These are phyloP conservation scores for Notarius lentiginosus DNA, from an alignment of 2,113 vertebrate species.

Conservation along the genomic window DNA sequence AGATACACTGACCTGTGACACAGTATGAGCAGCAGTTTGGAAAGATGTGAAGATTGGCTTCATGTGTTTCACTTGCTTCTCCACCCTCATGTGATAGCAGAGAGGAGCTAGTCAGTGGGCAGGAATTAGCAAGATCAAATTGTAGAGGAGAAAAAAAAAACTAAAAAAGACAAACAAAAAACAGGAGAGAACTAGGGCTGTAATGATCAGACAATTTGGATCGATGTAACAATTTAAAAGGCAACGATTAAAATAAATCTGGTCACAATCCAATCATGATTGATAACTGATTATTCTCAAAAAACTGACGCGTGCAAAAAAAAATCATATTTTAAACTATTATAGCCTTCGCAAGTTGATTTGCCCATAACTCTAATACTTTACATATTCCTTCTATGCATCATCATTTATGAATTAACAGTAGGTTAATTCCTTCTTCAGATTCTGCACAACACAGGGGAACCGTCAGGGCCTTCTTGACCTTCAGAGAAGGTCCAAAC, in stretches of 20 bases:
- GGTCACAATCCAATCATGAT: not conserved
- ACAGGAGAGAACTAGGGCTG: too few species aligned
- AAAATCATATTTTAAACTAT: not conserved
- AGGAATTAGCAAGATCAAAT: too few species aligned
- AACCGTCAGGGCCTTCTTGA: too few species aligned
- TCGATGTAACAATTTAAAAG: not conserved
- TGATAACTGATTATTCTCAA: not conserved
- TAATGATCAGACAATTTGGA: not conserved
- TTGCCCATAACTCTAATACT: not conserved
- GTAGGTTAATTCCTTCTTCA: not conserved
- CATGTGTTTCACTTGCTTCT: too few species aligned
- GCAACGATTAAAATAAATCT: not conserved
- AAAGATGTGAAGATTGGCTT: too few species aligned
- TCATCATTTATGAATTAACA: not conserved
- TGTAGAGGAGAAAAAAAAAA: too few species aligned
- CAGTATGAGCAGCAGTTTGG: too few species aligned
- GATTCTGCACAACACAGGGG: not conserved
- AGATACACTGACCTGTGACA: too few species aligned
- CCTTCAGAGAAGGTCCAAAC: too few species aligned
- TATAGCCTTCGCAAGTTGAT: not conserved
- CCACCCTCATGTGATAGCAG: too few species aligned
- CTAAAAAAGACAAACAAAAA: too few species aligned
- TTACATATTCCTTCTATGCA: not conserved
- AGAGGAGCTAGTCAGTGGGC: too few species aligned
- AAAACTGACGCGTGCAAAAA: not conserved